These are phyloP conservation scores for Netelia melanura DNA, from an alignment of 2,888 invertebrate species.

Conservation along the genomic window DNA sequence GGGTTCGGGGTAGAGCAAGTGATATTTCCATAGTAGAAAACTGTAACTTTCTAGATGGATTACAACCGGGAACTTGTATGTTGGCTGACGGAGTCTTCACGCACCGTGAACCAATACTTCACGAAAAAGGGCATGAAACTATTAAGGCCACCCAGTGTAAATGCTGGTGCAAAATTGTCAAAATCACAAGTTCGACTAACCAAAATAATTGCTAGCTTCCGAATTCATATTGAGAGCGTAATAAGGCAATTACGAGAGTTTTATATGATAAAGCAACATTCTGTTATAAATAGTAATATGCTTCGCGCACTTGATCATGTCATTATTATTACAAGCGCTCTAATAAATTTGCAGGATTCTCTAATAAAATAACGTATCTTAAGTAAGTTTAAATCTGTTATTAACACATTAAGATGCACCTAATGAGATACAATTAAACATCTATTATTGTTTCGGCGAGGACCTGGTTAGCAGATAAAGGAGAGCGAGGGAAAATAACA, in stretches of 20 bases:
- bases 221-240: slow-evolving; percentile 9
- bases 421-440: too few species aligned
- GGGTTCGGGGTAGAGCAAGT: background rate
- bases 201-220: background rate
- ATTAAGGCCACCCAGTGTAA: slow-evolving; percentile 21
- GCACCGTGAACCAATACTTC: background rate
- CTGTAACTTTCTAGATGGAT: background rate
- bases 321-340: too few species aligned
- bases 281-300: too few species aligned
- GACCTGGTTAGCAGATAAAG: too few species aligned
- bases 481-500: too few species aligned
- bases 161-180: background rate
- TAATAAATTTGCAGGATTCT: too few species aligned
- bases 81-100: background rate
- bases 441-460: too few species aligned
- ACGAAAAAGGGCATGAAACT: background rate
- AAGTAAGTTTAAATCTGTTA: too few species aligned
- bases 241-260: background rate
- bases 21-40: background rate
- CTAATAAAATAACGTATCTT: too few species aligned
- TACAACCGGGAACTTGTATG: background rate
- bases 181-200: background rate
- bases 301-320: too few species aligned
- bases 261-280: background rate
- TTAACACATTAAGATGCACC: too few species aligned